phyloP scores from a whole-genome alignment of 2,797 vertebrate genomes.

The Rhinoraja longicauda region DNA sequence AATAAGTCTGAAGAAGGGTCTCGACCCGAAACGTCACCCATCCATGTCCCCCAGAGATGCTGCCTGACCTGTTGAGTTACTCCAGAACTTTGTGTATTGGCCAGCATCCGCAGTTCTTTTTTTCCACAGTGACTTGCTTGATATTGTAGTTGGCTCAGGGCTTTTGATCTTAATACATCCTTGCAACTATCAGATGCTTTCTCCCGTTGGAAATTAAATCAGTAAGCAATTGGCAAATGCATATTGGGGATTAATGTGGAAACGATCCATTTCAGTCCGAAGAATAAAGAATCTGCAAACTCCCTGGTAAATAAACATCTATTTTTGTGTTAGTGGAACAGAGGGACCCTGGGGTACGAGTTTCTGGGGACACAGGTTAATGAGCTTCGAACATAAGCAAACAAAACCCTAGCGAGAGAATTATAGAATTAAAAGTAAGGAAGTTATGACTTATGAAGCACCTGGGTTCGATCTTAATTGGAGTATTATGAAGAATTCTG shows the following conservation, averaged over 20 bases:
- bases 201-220: background rate
- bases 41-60: too few relatives aligned
- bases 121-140: background rate
- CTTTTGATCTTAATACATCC: background rate
- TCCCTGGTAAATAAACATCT: background rate
- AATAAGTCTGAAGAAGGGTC: too few relatives aligned
- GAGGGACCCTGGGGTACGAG: background rate
- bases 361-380: background rate
- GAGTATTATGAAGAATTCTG: too few relatives aligned
- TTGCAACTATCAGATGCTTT: background rate
- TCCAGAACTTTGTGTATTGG: too few relatives aligned
- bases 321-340: background rate
- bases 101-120: too few relatives aligned
- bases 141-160: background rate
- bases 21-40: too few relatives aligned
- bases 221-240: background rate
- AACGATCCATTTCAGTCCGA: background rate
- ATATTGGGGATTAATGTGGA: background rate
- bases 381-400: background rate
- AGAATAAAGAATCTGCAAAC: background rate
- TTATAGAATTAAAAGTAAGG: background rate
- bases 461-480: background rate
- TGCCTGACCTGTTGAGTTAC: too few relatives aligned
- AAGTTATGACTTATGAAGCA: background rate
- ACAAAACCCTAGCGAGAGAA: background rate